Evolutionary conservation across 1,140 invertebrate species (phyloP).

Genomic region (Apis dorsata): DNA sequence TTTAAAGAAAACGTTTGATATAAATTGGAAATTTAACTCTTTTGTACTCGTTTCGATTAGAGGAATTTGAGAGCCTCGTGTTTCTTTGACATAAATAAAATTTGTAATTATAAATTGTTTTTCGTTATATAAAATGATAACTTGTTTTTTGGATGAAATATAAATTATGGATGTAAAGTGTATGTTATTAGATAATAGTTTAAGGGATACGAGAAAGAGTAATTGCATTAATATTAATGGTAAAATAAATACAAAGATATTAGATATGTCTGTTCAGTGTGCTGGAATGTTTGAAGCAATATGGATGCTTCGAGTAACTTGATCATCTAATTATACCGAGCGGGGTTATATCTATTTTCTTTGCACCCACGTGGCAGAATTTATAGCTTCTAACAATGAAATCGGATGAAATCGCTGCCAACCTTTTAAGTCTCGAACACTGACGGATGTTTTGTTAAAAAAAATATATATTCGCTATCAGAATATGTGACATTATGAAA

Average conservation of each 20-base stretch:
- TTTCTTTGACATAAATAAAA: too few relatives aligned
- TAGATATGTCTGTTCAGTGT: neutral
- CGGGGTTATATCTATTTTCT: constrained; percentile 18
- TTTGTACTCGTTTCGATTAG: too few relatives aligned
- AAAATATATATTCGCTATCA: neutral
- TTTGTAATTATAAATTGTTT: too few relatives aligned
- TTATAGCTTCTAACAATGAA: constrained; percentile 22
- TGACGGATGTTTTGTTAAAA: neutral
- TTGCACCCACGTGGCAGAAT: constrained; percentile 29
- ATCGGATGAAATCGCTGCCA: neutral
- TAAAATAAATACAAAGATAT: neutral
- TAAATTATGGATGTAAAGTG: too few relatives aligned
- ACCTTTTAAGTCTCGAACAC: neutral
- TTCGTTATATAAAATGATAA: too few relatives aligned
- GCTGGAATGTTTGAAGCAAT: neutral
- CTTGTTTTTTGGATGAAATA: too few relatives aligned
- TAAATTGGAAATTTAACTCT: too few relatives aligned
- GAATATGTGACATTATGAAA: too few relatives aligned
- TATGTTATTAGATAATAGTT: too few relatives aligned
- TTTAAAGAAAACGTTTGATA: neutral
- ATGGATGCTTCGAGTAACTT: neutral
- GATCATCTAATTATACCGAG: constrained; percentile 25
- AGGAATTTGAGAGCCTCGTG: too few relatives aligned
- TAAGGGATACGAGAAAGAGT: too few relatives aligned
- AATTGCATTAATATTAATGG: neutral